Evolutionary conservation across 2,797 vertebrate genomes (phyloP), one percentile per base, ranked within the genome.

Genomic region (Sparus aurata): DNA sequence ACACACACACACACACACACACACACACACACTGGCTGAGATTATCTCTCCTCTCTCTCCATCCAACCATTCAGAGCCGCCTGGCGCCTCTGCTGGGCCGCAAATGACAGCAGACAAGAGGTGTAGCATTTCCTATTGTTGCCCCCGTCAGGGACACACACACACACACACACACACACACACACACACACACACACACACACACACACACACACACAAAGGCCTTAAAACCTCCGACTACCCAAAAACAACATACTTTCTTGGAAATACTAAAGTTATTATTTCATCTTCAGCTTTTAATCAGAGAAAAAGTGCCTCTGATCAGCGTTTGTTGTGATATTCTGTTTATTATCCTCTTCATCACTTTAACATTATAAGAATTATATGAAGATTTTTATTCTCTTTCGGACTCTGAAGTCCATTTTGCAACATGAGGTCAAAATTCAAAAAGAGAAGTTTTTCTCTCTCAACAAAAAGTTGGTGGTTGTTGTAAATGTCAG

Each of bases 41-140:
- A 92, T 93, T 85, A 87, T 89, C 84, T 75, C 81, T 85, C 80
- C 76, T 79, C 80, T 81, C 64, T 72, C 77, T 87, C 77, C 85
- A 85, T 90, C 91, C 90, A 88, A 88, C 89, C 93, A 87, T 87
- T 88, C 89, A 87, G 69, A 91, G 84, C 84, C 89, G 85, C 86
- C 88, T 93, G 93, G 94, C 94, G 93, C 94, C 94, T 91, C 80
- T 59, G 85, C 86, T 46, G 88, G 88, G 82, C 83, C 85, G 82
- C 87, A 87, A 79, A 80, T 93, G 93, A 93, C 93, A 93, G 89
- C 85, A 91, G 90, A 92, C 91, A 88, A 92, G 89, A 93, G 93
- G 91, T 93, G 92, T 94, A 94, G 80, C 91, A 30, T 93, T 93
- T 93, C 92, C 92, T 86, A 92, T 94, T 94, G 93, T 93, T 89